Conservation (phyloP, 37 sponge, comb jelly and placozoan species). For the Diacarnus erythraeanus region DNA sequence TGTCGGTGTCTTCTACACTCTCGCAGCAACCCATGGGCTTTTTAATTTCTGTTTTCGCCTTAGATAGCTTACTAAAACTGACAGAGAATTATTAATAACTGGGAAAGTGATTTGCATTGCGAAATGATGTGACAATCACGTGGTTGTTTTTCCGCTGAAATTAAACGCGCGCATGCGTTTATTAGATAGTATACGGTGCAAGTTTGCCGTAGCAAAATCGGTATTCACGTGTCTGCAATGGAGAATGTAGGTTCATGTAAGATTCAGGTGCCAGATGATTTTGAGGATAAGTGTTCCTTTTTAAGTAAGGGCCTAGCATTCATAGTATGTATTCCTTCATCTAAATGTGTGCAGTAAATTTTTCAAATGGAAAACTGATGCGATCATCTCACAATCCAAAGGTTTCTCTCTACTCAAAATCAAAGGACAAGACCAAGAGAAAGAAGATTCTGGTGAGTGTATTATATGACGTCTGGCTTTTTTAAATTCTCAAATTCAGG, state of each 20-base stretch:
- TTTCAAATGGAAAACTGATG: conserved; percentile 42
- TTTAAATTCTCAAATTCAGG: not conserved
- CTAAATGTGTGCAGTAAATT: conserved; percentile 36
- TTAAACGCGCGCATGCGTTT: not conserved
- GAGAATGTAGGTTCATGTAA: not conserved
- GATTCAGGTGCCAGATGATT: conserved; percentile 33
- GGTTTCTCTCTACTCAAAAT: conserved; percentile 45
- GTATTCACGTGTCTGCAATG: conserved; percentile 22
- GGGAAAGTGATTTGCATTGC: too few relatives aligned
- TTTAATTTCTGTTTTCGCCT: not conserved
- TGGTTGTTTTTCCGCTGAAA: not conserved
- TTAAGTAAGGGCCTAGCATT: not conserved
- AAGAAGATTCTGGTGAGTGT: conserved; percentile 30
- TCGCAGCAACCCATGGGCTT: not conserved
- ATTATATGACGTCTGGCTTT: not conserved
- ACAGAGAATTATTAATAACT: too few relatives aligned
- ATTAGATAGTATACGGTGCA: too few relatives aligned
- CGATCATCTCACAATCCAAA: conserved; percentile 16
- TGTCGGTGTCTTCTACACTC: not conserved
- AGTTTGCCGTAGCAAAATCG: not conserved
- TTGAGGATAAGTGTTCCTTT: conserved; percentile 28
- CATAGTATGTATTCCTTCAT: not conserved
- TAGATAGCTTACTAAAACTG: too few relatives aligned
- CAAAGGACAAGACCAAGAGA: conserved; percentile 19
- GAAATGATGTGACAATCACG: not conserved